Evolutionary conservation across 2,113 vertebrate species (phyloP).

Genomic region (Micronycteris hirsuta): DNA sequence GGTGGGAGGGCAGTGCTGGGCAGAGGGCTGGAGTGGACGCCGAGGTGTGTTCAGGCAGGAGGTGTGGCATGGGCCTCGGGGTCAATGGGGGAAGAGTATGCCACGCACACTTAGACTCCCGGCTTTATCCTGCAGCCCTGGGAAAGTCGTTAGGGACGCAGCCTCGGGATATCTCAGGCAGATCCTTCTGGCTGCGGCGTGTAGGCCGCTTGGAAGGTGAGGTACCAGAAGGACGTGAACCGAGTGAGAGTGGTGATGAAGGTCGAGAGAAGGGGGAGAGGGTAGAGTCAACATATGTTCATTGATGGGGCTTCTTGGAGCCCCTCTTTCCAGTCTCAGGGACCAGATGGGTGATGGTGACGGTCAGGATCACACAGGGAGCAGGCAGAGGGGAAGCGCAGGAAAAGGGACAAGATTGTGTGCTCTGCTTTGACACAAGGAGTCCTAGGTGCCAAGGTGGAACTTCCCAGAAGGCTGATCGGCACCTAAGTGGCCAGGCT

Average conservation of each 20-base stretch:
- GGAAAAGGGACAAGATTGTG: background rate
- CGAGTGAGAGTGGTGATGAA: background rate
- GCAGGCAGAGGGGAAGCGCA: background rate
- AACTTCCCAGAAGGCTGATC: background rate
- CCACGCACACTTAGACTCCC: fast-evolving
- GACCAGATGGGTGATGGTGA: background rate
- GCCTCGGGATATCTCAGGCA: background rate
- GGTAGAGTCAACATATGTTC: fast-evolving
- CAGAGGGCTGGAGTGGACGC: background rate
- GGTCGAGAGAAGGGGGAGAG: background rate
- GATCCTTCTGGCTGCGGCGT: fast-evolving
- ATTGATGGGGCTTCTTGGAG: background rate
- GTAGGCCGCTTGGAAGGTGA: fast-evolving
- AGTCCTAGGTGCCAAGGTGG: background rate
- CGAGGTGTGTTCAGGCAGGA: background rate
- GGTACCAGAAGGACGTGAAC: no score
- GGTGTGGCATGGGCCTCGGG: background rate
- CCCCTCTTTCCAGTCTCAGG: background rate
- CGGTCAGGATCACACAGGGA: background rate
- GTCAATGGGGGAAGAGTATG: fast-evolving
- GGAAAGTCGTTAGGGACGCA: background rate
- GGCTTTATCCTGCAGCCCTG: fast-evolving
- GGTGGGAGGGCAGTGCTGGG: background rate
- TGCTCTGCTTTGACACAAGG: background rate
- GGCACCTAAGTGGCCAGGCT: background rate